A percentile compares a stretch with the other conserved stretches of the same genome.
phyloP scores from a whole-genome alignment of 2,113 vertebrate species.

The Ictidomys tridecemlineatus region DNA sequence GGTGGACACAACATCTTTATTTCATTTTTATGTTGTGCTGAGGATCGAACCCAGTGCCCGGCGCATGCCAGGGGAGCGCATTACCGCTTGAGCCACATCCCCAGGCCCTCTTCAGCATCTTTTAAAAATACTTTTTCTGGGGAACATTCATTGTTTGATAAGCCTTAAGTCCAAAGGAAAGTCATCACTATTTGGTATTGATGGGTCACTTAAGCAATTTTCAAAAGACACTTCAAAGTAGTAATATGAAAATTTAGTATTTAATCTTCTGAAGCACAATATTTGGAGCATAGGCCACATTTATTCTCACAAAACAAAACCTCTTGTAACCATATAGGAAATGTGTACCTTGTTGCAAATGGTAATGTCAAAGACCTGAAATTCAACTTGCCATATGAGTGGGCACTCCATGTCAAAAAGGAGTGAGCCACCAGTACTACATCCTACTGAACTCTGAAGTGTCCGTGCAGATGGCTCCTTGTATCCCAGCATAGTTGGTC shows the following conservation, averaged over 20 bases:
- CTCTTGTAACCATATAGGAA: background rate
- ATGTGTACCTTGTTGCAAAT: conserved; percentile 29
- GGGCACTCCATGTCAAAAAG: background rate
- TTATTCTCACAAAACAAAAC: conserved; percentile 16
- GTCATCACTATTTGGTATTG: conserved; percentile 10
- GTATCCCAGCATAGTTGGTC: background rate
- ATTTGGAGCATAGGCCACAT: background rate
- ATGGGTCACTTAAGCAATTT: background rate
- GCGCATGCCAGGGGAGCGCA: too few relatives aligned
- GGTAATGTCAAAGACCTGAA: background rate
- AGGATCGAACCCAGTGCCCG: too few relatives aligned
- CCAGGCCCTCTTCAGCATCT: background rate
- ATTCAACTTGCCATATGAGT: background rate
- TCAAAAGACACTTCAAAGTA: conserved; percentile 32
- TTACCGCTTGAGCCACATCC: too few relatives aligned
- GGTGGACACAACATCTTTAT: too few relatives aligned
- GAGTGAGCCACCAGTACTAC: background rate
- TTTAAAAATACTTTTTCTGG: conserved; percentile 32
- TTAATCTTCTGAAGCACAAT: conserved; percentile 26
- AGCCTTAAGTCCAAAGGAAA: conserved; percentile 2
- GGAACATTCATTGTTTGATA: background rate
- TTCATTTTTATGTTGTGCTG: too few relatives aligned
- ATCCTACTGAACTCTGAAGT: background rate
- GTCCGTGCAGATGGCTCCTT: background rate
- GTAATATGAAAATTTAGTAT: conserved; percentile 27